Percentiles rank a stretch among this genome's conserved stretches.
Conservation (phyloP, 1,140 invertebrate genomes). For the Paramacrobiotus metropolitanus region DNA sequence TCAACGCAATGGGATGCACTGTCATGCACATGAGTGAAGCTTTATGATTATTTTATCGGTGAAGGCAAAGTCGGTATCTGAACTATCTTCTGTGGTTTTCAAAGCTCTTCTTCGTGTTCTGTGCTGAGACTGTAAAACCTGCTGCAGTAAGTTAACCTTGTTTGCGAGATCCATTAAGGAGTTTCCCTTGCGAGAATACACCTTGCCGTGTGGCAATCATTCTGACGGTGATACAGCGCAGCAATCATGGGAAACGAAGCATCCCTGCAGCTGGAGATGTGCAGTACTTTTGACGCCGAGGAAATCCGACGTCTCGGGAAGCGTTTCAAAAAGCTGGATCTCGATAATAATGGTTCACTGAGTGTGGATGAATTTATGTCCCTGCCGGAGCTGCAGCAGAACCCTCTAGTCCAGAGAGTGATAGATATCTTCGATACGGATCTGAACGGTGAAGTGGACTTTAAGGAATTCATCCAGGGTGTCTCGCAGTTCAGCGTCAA, state of each 20-base stretch:
- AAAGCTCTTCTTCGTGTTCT: too few relatives aligned
- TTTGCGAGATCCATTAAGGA: too few relatives aligned
- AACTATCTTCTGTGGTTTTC: too few relatives aligned
- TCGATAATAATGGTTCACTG: conserved; percentile 20
- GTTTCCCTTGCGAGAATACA: too few relatives aligned
- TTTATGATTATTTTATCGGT: too few relatives aligned
- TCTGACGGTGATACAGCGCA: too few relatives aligned
- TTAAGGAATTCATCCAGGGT: conserved; percentile 24
- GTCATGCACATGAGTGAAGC: too few relatives aligned
- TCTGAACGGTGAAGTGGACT: conserved; percentile 23
- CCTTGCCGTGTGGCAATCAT: too few relatives aligned
- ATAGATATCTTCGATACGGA: conserved; percentile 23
- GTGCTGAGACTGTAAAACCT: too few relatives aligned
- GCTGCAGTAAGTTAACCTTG: too few relatives aligned
- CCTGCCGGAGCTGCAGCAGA: conserved; percentile 20
- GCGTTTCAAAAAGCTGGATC: conserved; percentile 21
- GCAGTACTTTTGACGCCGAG: conserved; percentile 23
- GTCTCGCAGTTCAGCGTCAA: conserved; percentile 25
- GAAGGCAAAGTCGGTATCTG: too few relatives aligned
- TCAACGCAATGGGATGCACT: too few relatives aligned
- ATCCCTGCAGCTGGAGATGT: conserved; percentile 24
- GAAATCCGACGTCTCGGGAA: conserved; percentile 21
- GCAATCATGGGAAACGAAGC: conserved; percentile 21
- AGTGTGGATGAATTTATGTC: conserved; percentile 22
- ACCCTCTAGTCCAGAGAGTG: conserved; percentile 21